Evolutionary conservation across 2,888 invertebrate species (phyloP).

Genomic region (Drosophila borborema): DNA sequence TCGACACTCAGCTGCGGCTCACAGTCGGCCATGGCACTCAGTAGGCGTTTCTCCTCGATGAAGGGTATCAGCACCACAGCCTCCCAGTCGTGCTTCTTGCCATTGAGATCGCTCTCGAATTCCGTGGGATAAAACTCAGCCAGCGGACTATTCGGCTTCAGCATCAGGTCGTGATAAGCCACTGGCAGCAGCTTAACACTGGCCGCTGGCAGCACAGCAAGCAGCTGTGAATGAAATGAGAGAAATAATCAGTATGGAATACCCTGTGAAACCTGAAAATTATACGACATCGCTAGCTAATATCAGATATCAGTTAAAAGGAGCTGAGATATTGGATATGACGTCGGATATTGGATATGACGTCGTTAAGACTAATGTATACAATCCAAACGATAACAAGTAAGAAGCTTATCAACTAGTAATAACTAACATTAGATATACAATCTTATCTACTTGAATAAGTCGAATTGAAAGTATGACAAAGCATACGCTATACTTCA

Average conservation of each 20-base stretch:
- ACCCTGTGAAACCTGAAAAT: neutral
- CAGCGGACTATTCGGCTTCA: constrained; percentile 89
- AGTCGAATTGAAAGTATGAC: too few relatives aligned
- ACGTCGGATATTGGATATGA: too few relatives aligned
- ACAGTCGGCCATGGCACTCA: constrained; percentile 91
- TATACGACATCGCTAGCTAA: too few relatives aligned
- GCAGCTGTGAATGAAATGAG: constrained; percentile 86
- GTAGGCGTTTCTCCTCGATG: constrained; percentile 92
- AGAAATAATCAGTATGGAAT: neutral
- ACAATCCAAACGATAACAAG: too few relatives aligned
- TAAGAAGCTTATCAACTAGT: too few relatives aligned
- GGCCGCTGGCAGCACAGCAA: constrained; percentile 95
- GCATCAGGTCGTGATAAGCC: constrained; percentile 92
- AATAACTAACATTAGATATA: too few relatives aligned
- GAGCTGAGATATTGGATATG: too few relatives aligned
- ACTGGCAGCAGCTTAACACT: constrained; percentile 91
- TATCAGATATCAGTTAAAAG: too few relatives aligned
- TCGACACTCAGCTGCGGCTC: constrained; percentile 88
- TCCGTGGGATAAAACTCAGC: constrained; percentile 96
- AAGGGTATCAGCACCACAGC: constrained; percentile 97
- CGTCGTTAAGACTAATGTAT: too few relatives aligned
- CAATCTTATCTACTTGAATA: too few relatives aligned
- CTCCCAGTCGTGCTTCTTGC: constrained; percentile 98
- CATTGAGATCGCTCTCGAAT: constrained; percentile 97
- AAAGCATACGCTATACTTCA: too few relatives aligned